Percentiles rank a stretch among this genome's conserved stretches.
Conservation (phyloP, 37 sponge, comb jelly and placozoan species). For the Sycon ciliatum region DNA sequence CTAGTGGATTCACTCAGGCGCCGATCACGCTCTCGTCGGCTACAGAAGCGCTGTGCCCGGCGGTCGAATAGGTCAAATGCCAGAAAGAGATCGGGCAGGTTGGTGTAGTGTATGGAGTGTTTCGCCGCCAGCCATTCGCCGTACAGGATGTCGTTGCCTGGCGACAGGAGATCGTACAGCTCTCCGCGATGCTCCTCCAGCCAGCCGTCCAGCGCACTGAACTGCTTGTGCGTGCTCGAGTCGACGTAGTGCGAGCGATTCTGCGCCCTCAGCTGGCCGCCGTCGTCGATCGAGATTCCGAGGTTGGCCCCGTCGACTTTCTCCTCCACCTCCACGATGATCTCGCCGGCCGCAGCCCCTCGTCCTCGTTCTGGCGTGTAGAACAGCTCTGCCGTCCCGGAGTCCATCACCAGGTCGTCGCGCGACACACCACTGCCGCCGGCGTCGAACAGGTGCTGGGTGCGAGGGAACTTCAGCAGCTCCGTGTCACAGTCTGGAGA, state of each 20-base stretch:
- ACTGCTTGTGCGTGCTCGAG: slow-evolving; percentile 71
- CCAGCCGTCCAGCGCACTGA: slow-evolving; percentile 66
- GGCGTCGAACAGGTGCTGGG: slow-evolving; percentile 72
- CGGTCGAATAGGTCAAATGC: slow-evolving; percentile 70
- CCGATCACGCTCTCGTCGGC: slow-evolving; percentile 59
- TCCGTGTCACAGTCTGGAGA: no score
- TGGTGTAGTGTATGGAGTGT: slow-evolving; percentile 79
- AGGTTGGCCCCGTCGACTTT: slow-evolving; percentile 90
- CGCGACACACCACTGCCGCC: slow-evolving; percentile 75
- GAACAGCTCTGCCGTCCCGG: slow-evolving; percentile 53
- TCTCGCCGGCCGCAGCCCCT: slow-evolving; percentile 3
- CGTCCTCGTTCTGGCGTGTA: slow-evolving; percentile 24
- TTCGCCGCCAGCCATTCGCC: slow-evolving; percentile 90
- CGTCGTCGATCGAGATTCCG: slow-evolving; percentile 55
- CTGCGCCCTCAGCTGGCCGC: slow-evolving; percentile 44
- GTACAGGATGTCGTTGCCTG: slow-evolving; percentile 62
- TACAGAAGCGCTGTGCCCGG: slow-evolving; percentile 42
- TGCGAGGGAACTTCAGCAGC: slow-evolving; percentile 74
- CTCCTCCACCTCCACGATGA: slow-evolving; percentile 57
- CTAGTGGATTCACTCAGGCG: slow-evolving; percentile 42
- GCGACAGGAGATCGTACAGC: slow-evolving; percentile 46
- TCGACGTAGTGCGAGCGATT: slow-evolving; percentile 71
- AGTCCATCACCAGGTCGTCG: slow-evolving; percentile 77
- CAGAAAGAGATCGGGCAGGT: slow-evolving; percentile 67
- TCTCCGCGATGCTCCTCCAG: slow-evolving; percentile 50